Base-by-base conservation (phyloP, 92 coral and sea anemone species). In the Galaxea fascicularis region DNA sequence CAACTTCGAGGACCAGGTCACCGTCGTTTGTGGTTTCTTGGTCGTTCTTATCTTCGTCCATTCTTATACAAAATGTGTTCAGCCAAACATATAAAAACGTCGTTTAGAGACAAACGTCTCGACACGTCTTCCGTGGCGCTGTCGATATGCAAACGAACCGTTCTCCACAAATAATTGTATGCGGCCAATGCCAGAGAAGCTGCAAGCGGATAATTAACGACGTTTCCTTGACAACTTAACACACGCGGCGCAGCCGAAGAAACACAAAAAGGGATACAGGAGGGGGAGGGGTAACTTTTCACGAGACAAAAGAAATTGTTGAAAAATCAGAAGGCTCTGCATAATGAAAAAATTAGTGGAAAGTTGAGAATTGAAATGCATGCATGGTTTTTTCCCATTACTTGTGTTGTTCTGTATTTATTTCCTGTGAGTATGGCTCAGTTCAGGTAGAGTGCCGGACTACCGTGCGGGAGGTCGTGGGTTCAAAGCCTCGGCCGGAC, bases 171-270 rank as follows among this genome's bases (percentile, higher is more conserved):
- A 57, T 70, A 81, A 69, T 39, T 56, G 16, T 22, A 54, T 67
- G 51, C 84, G 51, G 20, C 83, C 65, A 79, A 66, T 66, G 76
- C 67, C 45, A 68, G 68, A 25, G 22, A 31, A 80, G 77, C 76
- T 66, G 20, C 22, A 22, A 8, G 53, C 70, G 56, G n/a, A 10
- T 71, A 69, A 82, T 69, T 71, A 41, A 41, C 66, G 70, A 71
- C 41, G 86, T 82, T 71, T 25, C 86, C 86, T 71, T 54, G 86
- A 44, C 86, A 82, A 82, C 86, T 24, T 0, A 24, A 27, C 16
- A 18, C 16, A 30, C 11, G 24, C 29, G 51, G 52, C 63, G 20
- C 26, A 22, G 12, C 35, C 25, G n/a, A 76, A 44, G 49, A 17
- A 47, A 73, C 63, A 28, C 77, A 15, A 22, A 26, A 13, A n/a